A percentile compares a stretch with the other conserved stretches of the same genome.
phyloP scores from a whole-genome alignment of 2,888 invertebrate species.

The Monoplex corrugatus region DNA sequence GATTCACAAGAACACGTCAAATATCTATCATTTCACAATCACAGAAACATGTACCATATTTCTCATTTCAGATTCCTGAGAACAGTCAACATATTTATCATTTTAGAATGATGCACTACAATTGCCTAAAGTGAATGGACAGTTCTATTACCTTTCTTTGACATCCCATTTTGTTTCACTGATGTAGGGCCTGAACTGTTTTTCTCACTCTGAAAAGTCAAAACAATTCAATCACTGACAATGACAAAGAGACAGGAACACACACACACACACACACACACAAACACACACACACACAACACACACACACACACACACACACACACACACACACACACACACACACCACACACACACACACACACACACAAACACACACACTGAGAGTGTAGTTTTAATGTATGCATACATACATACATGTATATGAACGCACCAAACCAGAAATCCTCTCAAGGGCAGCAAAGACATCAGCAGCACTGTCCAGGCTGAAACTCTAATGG shows the following conservation, averaged over 20 bases:
- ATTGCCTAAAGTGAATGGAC: background rate
- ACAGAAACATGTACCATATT: background rate
- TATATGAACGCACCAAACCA: too few species aligned
- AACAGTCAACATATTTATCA: background rate
- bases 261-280: background rate
- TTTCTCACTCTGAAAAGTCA: constrained; percentile 18
- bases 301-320: background rate
- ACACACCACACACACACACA: too few species aligned
- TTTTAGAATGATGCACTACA: background rate
- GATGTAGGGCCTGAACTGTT: constrained; percentile 12
- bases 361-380: too few species aligned
- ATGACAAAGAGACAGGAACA: background rate
- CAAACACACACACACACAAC: background rate
- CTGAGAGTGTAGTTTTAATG: too few species aligned
- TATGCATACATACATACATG: background rate
- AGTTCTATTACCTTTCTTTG: constrained; percentile 28
- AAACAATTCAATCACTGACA: background rate
- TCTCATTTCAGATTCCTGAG: background rate
- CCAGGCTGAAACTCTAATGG: too few species aligned
- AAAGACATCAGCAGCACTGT: too few species aligned
- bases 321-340: background rate
- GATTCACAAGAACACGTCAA: too few species aligned
- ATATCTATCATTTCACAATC: background rate
- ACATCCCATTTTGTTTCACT: background rate
- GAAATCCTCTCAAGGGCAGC: too few species aligned